A percentile compares a stretch with the other conserved stretches of the same genome.
Evolutionary conservation across 2,797 vertebrate genomes (phyloP).

Genomic region (Anomalospiza imberbis): DNA sequence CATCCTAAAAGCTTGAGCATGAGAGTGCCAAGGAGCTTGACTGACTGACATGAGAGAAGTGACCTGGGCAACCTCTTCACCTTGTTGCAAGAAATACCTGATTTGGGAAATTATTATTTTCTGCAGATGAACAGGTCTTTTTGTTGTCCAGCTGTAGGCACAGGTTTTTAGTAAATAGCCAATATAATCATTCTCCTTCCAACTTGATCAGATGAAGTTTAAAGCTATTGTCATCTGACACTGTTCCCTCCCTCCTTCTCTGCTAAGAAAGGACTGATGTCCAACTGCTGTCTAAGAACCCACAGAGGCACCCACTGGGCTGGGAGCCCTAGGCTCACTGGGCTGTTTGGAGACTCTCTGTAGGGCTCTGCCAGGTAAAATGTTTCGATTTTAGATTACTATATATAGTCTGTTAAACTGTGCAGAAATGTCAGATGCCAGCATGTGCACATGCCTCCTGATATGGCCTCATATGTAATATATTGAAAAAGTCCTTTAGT

Average conservation of each 20-base stretch:
- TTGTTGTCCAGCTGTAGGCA: not conserved
- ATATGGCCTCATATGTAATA: not conserved
- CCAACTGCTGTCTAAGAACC: not conserved
- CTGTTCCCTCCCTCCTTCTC: not conserved
- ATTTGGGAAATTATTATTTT: not conserved
- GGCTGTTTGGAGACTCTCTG: not conserved
- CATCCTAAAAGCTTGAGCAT: not conserved
- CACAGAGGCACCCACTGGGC: not conserved
- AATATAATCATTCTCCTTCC: not conserved
- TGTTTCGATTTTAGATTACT: not conserved
- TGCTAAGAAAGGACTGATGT: not conserved
- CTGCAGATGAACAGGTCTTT: not conserved
- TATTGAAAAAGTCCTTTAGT: not conserved
- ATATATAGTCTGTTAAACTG: not conserved
- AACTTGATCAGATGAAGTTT: not conserved
- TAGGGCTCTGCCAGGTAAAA: not conserved
- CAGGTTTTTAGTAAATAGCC: not conserved
- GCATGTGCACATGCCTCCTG: not conserved
- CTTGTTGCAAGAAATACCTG: not conserved
- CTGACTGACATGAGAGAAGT: not conserved
- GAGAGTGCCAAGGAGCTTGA: not conserved
- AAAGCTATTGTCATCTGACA: not conserved
- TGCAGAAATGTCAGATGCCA: constrained; percentile 12
- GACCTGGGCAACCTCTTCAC: not conserved
- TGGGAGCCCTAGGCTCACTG: not conserved